phyloP scores from a whole-genome alignment of 2,113 vertebrate genomes.

The Sigmodon hispidus region DNA sequence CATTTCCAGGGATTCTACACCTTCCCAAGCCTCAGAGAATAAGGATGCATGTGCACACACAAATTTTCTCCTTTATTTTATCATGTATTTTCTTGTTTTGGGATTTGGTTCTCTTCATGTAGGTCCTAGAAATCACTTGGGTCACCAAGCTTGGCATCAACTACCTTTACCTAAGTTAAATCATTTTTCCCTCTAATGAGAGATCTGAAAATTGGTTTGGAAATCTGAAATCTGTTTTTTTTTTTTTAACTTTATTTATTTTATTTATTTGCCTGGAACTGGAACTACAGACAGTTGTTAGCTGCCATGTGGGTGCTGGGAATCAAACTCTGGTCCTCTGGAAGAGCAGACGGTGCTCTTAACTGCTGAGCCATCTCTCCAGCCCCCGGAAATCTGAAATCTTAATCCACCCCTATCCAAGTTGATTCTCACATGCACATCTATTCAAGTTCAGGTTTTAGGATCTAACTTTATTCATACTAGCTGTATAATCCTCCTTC shows the following conservation, averaged over 20 bases:
- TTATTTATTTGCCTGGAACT: too few species aligned
- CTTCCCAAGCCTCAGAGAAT: neutral
- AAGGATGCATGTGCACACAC: neutral
- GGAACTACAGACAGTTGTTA: too few species aligned
- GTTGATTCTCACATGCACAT: neutral
- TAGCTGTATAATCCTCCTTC: neutral
- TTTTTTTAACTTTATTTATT: too few species aligned
- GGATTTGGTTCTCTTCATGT: too few species aligned
- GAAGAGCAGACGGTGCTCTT: too few species aligned
- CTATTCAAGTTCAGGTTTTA: neutral
- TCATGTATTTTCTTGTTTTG: neutral
- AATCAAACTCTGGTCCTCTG: too few species aligned
- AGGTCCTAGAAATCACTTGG: too few species aligned
- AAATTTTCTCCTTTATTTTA: neutral
- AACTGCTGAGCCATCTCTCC: too few species aligned
- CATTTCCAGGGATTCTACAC: too few species aligned
- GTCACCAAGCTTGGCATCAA: neutral
- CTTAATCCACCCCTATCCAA: neutral
- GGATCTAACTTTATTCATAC: neutral
- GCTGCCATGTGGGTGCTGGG: too few species aligned
- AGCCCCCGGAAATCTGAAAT: neutral
- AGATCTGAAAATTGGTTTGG: neutral
- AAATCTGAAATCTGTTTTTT: constrained; percentile 14
- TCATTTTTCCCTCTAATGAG: neutral
- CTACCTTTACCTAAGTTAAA: neutral